These are phyloP conservation scores for Eueremaeus valkanovi DNA, from an alignment of 2,888 invertebrate species.

Conservation along the genomic window DNA sequence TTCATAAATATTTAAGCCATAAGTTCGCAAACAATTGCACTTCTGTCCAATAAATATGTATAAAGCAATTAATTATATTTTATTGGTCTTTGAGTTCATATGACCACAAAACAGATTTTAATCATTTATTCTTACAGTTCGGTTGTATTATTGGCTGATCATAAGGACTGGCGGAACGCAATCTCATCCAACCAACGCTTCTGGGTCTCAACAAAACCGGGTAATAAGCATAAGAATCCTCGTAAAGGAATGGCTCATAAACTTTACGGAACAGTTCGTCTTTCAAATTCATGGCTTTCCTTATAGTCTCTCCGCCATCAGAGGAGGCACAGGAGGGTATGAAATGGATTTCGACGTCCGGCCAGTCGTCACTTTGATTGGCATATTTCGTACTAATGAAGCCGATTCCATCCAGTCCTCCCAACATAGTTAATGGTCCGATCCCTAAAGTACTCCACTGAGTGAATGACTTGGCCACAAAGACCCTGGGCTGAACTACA, in stretches of 20 bases:
- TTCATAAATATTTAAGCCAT: too few relatives aligned
- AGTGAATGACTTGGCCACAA: slow-evolving; percentile 44
- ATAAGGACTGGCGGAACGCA: slow-evolving; percentile 64
- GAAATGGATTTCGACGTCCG: slow-evolving; percentile 86
- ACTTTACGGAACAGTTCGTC: slow-evolving; percentile 42
- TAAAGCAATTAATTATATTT: too few relatives aligned
- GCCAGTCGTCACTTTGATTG: slow-evolving; percentile 74
- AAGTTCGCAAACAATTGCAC: too few relatives aligned
- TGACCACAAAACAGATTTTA: too few relatives aligned
- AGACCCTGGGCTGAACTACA: slow-evolving; percentile 45
- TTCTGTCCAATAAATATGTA: too few relatives aligned
- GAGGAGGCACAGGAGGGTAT: slow-evolving; percentile 75
- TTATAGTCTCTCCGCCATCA: slow-evolving; percentile 63
- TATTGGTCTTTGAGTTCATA: too few relatives aligned
- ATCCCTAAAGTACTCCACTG: slow-evolving; percentile 44
- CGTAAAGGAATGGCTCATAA: slow-evolving; percentile 41
- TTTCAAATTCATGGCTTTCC: slow-evolving; percentile 42
- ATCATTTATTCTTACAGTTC: slow-evolving; percentile 89
- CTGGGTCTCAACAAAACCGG: slow-evolving; percentile 53
- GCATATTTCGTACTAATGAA: slow-evolving; percentile 84
- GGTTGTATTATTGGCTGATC: slow-evolving; percentile 83
- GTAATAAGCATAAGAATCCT: slow-evolving; percentile 44
- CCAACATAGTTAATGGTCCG: slow-evolving; percentile 80
- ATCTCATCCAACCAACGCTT: slow-evolving; percentile 53
- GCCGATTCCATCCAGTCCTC: slow-evolving; percentile 80